A percentile compares a stretch with the other conserved stretches of the same genome.
Conservation (phyloP, 2,888 invertebrate species). For the Hydraecia micacea region DNA sequence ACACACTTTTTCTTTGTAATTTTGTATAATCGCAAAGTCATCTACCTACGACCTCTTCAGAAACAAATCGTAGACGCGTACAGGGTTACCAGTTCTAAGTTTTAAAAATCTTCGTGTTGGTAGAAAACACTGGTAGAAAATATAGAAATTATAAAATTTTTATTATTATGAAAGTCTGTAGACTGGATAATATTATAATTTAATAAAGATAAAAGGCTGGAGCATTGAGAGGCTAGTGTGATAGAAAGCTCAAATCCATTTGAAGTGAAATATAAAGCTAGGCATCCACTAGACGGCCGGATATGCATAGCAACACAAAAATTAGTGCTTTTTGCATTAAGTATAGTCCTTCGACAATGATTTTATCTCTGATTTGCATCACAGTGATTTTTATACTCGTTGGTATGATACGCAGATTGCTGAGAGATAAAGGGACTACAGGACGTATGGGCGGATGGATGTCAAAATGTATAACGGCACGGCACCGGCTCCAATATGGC, state of each 20-base stretch:
- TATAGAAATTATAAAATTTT: background rate
- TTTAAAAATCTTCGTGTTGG: conserved; percentile 28
- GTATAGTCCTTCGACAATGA: background rate
- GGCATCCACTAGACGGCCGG: background rate
- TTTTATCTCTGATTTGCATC: background rate
- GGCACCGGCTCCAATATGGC: background rate
- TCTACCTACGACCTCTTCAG: conserved; percentile 89
- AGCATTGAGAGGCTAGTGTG: background rate
- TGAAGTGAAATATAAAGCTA: background rate
- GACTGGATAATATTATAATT: background rate
- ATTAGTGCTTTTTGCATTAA: background rate
- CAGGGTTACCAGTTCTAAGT: conserved; percentile 75
- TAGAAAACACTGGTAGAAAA: conserved; percentile 34
- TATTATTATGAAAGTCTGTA: background rate
- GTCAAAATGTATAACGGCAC: background rate
- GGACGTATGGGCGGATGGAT: background rate
- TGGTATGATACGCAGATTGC: background rate
- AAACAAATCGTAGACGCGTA: conserved; percentile 90
- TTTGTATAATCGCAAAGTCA: conserved; percentile 90
- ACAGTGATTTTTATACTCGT: background rate
- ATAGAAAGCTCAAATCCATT: background rate
- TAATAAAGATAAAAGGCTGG: too few relatives aligned
- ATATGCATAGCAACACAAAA: background rate
- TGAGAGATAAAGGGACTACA: too few relatives aligned
- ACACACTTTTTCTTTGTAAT: conserved; percentile 89